A percentile compares a stretch with the other conserved stretches of the same genome.
Evolutionary conservation across 2,888 invertebrate genomes (phyloP).

Genomic region (Dicranocentrus wangi): DNA sequence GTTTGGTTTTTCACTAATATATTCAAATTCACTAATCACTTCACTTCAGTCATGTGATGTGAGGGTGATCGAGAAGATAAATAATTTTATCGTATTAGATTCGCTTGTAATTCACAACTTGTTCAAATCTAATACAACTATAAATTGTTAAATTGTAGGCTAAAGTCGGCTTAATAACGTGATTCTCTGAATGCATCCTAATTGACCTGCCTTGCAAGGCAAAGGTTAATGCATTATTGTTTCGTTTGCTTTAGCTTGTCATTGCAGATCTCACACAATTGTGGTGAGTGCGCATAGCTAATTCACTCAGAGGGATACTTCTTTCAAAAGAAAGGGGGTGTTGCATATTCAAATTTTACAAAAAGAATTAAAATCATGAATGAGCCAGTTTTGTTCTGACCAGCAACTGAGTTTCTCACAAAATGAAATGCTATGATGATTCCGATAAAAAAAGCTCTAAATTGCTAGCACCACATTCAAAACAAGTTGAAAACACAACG

Average conservation of each 20-base stretch:
- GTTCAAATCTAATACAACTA: background rate
- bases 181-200: slow-evolving; percentile 27
- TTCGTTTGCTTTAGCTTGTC: slow-evolving; percentile 15
- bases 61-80: slow-evolving; percentile 43
- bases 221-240: slow-evolving; percentile 57
- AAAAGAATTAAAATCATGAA: background rate
- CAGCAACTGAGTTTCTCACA: background rate
- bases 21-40: slow-evolving; percentile 63
- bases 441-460: too few species aligned
- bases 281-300: background rate
- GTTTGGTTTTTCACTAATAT: slow-evolving; percentile 29
- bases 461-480: slow-evolving; percentile 14
- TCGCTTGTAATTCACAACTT: slow-evolving; percentile 13
- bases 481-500: slow-evolving; percentile 44
- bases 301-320: background rate
- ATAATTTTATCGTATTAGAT: slow-evolving; percentile 13
- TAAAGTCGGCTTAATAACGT: background rate
- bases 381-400: background rate
- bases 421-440: slow-evolving; percentile 11
- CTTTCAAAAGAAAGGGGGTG: background rate
- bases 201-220: slow-evolving; percentile 29
- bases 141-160: background rate
- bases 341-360: background rate
- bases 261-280: background rate
- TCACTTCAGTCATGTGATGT: slow-evolving; percentile 37